Evolutionary conservation across 2,113 vertebrate species (phyloP).

Genomic region (Callipepla squamata): DNA sequence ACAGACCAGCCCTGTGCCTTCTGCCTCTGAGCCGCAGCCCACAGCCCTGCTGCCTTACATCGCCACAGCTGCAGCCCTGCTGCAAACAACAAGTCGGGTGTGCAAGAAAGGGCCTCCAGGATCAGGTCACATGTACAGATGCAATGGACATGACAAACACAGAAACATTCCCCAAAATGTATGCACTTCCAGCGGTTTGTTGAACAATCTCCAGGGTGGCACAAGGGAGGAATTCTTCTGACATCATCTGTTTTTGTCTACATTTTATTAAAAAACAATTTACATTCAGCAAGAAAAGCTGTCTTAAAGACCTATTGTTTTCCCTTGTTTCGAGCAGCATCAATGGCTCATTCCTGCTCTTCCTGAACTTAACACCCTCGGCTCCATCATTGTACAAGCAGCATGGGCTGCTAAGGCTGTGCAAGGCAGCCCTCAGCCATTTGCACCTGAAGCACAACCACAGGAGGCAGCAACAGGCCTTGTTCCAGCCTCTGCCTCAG

Average conservation of each 20-base stretch:
- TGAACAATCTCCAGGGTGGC: slow-evolving; percentile 53
- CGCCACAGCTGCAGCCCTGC: not conserved
- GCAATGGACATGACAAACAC: not conserved
- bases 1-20: not conserved
- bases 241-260: slow-evolving; percentile 55
- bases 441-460: not conserved
- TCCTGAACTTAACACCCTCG: slow-evolving; percentile 64
- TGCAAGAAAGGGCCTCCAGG: not conserved
- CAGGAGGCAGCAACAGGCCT: not conserved
- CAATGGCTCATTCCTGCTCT: slow-evolving; percentile 69
- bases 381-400: slow-evolving; percentile 26
- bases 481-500: not conserved
- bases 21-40: not conserved
- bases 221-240: slow-evolving; percentile 45
- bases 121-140: not conserved
- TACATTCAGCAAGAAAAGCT: slow-evolving; percentile 59
- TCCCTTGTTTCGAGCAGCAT: slow-evolving; percentile 66
- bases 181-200: rapidly evolving
- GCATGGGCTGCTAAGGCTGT: slow-evolving; percentile 42
- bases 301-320: slow-evolving; percentile 68
- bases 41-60: not conserved
- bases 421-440: slow-evolving; percentile 1
- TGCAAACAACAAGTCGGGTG: not conserved
- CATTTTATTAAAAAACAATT: slow-evolving; percentile 69
- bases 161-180: not conserved